These are phyloP conservation scores for Vireo griseus DNA, from an alignment of 2,797 vertebrate species.

Conservation along the genomic window DNA sequence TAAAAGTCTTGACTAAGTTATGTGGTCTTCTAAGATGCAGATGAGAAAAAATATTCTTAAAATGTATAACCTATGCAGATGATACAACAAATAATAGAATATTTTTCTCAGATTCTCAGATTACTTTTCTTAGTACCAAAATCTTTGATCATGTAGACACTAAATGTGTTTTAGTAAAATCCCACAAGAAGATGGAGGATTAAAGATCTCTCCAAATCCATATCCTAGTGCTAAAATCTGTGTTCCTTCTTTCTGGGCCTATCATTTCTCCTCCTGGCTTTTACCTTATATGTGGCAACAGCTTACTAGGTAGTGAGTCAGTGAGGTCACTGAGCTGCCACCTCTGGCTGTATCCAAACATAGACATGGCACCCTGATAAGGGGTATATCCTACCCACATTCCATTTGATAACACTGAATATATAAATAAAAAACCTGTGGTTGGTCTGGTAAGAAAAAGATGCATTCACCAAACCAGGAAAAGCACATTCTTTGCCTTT, in stretches of 20 bases:
- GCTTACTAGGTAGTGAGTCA: neutral
- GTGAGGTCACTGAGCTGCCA: neutral
- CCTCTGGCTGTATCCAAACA: neutral
- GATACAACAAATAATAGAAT: neutral
- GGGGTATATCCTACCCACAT: neutral
- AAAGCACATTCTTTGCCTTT: neutral
- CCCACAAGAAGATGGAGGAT: neutral
- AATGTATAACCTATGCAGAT: neutral
- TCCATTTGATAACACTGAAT: neutral
- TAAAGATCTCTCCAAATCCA: neutral
- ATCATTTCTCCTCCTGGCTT: neutral
- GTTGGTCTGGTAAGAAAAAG: neutral
- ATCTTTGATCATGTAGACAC: neutral
- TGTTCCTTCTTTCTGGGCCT: neutral
- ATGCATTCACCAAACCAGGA: neutral
- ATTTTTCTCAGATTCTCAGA: neutral
- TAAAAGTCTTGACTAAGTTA: neutral
- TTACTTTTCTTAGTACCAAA: neutral
- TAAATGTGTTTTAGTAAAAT: neutral
- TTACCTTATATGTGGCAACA: neutral
- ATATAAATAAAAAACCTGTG: neutral
- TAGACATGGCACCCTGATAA: neutral
- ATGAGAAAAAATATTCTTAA: neutral
- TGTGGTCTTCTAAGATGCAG: neutral
- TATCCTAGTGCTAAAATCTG: neutral